phyloP scores from a whole-genome alignment of 2,113 vertebrate genomes.

The Gopherus flavomarginatus region DNA sequence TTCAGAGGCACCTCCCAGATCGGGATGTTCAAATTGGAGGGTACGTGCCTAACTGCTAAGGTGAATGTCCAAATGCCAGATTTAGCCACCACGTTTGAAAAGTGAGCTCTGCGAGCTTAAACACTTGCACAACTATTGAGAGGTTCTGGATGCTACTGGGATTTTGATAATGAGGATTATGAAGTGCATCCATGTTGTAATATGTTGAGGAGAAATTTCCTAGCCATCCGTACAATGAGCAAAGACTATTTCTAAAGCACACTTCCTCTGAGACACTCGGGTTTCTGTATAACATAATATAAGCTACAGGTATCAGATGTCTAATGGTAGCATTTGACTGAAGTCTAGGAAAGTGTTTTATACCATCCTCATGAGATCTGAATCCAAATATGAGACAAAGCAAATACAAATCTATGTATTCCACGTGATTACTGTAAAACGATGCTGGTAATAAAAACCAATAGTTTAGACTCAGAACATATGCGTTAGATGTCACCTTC shows the following conservation, averaged over 20 bases:
- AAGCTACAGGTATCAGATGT: background rate
- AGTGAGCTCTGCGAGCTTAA: background rate
- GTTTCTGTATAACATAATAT: background rate
- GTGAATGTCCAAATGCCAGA: background rate
- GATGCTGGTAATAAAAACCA: background rate
- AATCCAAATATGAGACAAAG: background rate
- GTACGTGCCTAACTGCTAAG: background rate
- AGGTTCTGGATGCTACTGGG: background rate
- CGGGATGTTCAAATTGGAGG: background rate
- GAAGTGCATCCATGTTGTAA: background rate
- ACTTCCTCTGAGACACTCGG: background rate
- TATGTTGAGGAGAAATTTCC: background rate
- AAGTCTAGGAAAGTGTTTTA: background rate
- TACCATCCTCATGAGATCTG: background rate
- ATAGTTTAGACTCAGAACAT: background rate
- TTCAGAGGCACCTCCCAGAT: constrained; percentile 4
- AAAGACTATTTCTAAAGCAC: background rate
- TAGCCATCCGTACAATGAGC: background rate
- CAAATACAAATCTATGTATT: background rate
- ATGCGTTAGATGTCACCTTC: background rate
- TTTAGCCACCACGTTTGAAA: background rate
- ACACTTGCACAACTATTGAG: background rate
- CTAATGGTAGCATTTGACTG: background rate
- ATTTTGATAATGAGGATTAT: background rate
- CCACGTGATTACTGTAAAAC: background rate